Base-by-base conservation (phyloP, 1,140 invertebrate species). In the Pogonus chalceus region DNA sequence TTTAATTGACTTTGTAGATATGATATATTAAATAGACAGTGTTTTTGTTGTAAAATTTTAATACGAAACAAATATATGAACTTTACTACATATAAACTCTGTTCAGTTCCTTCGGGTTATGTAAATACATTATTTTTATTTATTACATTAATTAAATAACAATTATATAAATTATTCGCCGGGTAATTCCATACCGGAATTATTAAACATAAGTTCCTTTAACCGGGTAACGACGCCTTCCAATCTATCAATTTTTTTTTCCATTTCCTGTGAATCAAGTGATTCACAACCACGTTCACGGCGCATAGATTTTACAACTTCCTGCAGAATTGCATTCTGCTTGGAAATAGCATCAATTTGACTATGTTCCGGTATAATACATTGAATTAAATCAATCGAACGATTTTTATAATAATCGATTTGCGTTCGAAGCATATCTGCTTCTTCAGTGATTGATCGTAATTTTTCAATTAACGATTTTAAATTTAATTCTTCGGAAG, bases 31-130 rank as follows among this genome's bases (percentile, higher is more conserved):
- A n/a, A n/a, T n/a, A n/a, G n/a, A 43, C 37, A 43, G 18, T 18
- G 37, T 43, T 43, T 43, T 43, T 43, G 37, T 43, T 43, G 37
- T 9, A 43, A 43, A 9, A 12, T 43, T 43, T 43, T 43, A 43
- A 43, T 43, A 43, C 37, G 18, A 43, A 43, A 43, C 37, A 43
- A 10, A 43, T 10, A 43, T 43, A 43, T 31, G 26, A 31, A 7
- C 9, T 43, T 43, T 43, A 43, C 7, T 43, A 43, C n/a, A n/a
- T n/a, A n/a, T n/a, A n/a, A n/a, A n/a, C n/a, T n/a, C n/a, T n/a
- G n/a, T n/a, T n/a, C n/a, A n/a, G n/a, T n/a, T n/a, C n/a, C n/a
- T n/a, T n/a, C n/a, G n/a, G n/a, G n/a, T n/a, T n/a, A n/a, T n/a
- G n/a, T n/a, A n/a, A n/a, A n/a, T n/a, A n/a, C n/a, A n/a, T n/a